These are phyloP conservation scores for Heliconius erato DNA, from an alignment of 2,888 invertebrate species.

Conservation along the genomic window DNA sequence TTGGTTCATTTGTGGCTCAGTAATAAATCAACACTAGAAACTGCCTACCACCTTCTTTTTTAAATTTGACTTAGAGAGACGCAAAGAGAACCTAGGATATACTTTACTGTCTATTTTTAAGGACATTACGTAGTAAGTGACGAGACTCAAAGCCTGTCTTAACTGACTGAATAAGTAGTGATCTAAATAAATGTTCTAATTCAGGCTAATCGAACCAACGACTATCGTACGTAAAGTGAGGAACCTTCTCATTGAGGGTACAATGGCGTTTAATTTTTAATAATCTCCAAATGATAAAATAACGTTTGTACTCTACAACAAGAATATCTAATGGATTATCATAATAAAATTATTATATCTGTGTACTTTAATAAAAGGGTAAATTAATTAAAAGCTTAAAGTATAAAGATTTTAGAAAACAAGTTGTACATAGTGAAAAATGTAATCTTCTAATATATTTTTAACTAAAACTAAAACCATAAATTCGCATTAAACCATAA, in stretches of 20 bases:
- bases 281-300: no score
- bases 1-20: background rate
- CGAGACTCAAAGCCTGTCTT: background rate
- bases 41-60: background rate
- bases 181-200: background rate
- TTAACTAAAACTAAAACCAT: background rate
- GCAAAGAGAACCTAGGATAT: background rate
- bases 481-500: conserved; percentile 3
- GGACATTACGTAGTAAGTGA: background rate
- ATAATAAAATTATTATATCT: no score
- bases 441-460: background rate
- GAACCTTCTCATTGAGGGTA: no score
- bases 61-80: background rate
- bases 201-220: background rate
- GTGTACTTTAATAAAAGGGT: no score
- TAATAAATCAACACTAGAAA: background rate
- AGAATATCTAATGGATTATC: no score
- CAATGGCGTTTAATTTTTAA: no score
- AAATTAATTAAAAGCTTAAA: no score
- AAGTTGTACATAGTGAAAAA: background rate
- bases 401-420: background rate
- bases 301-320: no score
- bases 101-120: background rate
- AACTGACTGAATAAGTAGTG: background rate
- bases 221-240: background rate